Percentiles rank a stretch among this genome's conserved stretches.
Evolutionary conservation across 2,888 invertebrate genomes (phyloP).

Genomic region (Xestia sexstrigata): DNA sequence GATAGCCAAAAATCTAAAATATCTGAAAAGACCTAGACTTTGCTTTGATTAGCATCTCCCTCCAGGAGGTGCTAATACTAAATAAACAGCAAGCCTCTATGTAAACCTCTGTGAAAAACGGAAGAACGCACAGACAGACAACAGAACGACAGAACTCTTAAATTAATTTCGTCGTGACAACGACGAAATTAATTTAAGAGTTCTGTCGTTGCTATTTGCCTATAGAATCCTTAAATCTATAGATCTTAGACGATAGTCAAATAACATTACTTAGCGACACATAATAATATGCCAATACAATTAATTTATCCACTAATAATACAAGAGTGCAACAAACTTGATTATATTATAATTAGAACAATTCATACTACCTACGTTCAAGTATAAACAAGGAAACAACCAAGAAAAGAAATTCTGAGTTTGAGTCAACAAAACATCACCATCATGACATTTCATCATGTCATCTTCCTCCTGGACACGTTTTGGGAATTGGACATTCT

Average conservation of each 20-base stretch:
- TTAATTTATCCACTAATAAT: not conserved
- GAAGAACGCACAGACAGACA: not conserved
- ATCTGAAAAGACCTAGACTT: not conserved
- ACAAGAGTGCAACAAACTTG: not conserved
- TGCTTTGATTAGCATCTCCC: not conserved
- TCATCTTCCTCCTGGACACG: too few species aligned
- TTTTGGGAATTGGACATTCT: too few species aligned
- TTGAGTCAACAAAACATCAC: too few species aligned
- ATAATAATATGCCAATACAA: not conserved
- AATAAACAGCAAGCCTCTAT: not conserved
- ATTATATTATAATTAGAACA: not conserved
- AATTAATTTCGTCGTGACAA: too few species aligned
- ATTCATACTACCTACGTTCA: not conserved
- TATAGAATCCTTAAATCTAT: not conserved
- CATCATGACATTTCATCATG: too few species aligned
- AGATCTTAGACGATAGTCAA: not conserved
- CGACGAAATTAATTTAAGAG: not conserved
- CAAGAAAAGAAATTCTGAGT: not conserved
- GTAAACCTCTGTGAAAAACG: not conserved
- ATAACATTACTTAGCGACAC: not conserved
- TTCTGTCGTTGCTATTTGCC: not conserved
- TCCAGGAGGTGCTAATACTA: not conserved
- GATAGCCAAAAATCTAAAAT: not conserved
- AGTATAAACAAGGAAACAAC: conserved; percentile 5
- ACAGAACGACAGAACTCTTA: too few species aligned